These are phyloP conservation scores for Napeogenes inachia DNA, from an alignment of 2,888 invertebrate genomes.

Conservation along the genomic window DNA sequence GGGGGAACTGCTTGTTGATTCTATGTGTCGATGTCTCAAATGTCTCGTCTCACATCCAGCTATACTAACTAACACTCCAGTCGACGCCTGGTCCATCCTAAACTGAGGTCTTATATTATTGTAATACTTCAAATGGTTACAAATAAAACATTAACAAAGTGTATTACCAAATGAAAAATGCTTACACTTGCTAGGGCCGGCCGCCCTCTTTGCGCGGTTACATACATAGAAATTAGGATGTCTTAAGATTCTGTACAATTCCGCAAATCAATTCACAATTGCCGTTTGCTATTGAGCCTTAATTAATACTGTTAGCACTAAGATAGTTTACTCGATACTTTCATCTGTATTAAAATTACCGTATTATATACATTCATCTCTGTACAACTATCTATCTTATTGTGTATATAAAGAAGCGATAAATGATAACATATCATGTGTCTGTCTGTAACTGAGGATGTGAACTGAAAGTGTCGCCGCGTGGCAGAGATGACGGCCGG, in stretches of 20 bases:
- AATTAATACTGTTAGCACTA: slow-evolving; percentile 69
- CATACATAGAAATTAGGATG: slow-evolving; percentile 64
- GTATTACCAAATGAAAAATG: slow-evolving; percentile 73
- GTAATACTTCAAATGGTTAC: slow-evolving; percentile 75
- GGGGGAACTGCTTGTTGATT: slow-evolving; percentile 62
- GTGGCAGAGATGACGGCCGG: slow-evolving; percentile 62
- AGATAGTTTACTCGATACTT: slow-evolving; percentile 66
- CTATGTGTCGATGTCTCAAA: slow-evolving; percentile 67
- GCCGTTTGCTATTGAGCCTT: slow-evolving; percentile 64
- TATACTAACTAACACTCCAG: slow-evolving; percentile 62
- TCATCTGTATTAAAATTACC: slow-evolving; percentile 73
- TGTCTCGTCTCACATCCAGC: slow-evolving; percentile 63
- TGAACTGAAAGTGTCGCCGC: slow-evolving; percentile 63
- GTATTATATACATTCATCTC: slow-evolving; percentile 74
- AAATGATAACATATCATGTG: slow-evolving; percentile 43
- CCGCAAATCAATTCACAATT: slow-evolving; percentile 67
- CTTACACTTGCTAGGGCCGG: slow-evolving; percentile 73
- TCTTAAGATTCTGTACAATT: slow-evolving; percentile 59
- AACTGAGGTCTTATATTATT: slow-evolving; percentile 74
- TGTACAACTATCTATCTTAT: slow-evolving; percentile 73
- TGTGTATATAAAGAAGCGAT: slow-evolving; percentile 66
- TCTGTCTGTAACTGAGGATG: slow-evolving; percentile 68
- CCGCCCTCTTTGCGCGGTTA: slow-evolving; percentile 60
- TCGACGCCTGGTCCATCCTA: slow-evolving; percentile 77
- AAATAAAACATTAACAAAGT: slow-evolving; percentile 76